phyloP scores from a whole-genome alignment of 1,140 invertebrate species.

The Drosophila mojavensis region DNA sequence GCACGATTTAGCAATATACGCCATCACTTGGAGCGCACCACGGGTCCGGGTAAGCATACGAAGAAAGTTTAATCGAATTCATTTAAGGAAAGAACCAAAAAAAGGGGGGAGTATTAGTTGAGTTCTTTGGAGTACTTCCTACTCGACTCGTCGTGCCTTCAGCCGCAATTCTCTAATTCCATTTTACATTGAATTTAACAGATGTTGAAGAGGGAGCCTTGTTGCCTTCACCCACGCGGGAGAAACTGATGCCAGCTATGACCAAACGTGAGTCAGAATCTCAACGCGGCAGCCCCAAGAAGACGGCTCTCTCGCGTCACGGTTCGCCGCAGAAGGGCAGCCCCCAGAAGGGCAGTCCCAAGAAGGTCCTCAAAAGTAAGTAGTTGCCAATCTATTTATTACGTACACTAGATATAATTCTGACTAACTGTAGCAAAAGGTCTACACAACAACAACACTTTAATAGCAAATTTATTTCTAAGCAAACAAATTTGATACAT shows the following conservation, averaged over 20 bases:
- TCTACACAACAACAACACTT: constrained; percentile 26
- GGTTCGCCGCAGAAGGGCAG: constrained; percentile 84
- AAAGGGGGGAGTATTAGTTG: no score
- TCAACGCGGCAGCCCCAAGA: constrained; percentile 83
- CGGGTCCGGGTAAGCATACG: constrained; percentile 86
- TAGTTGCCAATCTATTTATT: constrained; percentile 29
- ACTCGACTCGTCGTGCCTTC: no score
- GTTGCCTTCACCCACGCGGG: constrained; percentile 88
- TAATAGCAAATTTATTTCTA: constrained; percentile 56
- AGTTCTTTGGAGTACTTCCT: no score
- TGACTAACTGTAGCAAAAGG: constrained; percentile 24
- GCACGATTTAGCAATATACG: constrained; percentile 86
- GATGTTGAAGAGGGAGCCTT: constrained; percentile 86
- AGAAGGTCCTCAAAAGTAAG: constrained; percentile 86
- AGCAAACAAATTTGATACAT: constrained; percentile 62
- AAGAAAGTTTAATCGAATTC: not conserved
- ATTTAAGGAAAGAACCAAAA: not conserved
- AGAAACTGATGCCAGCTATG: constrained; percentile 89
- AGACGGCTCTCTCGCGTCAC: constrained; percentile 78
- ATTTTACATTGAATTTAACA: constrained; percentile 36
- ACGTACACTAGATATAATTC: constrained; percentile 4
- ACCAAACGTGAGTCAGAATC: constrained; percentile 87
- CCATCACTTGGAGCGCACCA: constrained; percentile 89
- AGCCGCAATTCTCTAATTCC: not conserved
- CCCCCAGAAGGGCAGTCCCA: constrained; percentile 87